Evolutionary conservation across 2,888 invertebrate genomes (phyloP), one percentile per base, ranked within the genome.

Genomic region (Acleris laterana): DNA sequence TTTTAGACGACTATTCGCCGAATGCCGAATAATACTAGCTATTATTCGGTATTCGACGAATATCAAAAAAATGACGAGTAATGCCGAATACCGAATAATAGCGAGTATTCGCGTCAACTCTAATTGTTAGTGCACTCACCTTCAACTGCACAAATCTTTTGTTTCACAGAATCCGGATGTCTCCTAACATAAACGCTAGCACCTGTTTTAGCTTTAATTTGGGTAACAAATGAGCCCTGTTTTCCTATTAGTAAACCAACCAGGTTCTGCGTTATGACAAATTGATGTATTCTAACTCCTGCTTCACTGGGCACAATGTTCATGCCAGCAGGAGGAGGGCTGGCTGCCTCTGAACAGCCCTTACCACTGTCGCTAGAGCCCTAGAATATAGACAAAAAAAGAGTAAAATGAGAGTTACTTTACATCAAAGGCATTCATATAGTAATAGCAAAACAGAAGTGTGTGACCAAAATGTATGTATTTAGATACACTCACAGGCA

Each of bases 171-270:
- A 73, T 94, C 95, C 16, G 96, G 96, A 90, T 97, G 96, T 79
- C 95, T 94, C 80, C 95, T 95, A n/a, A 99, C 95, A 72, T 95
- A 90, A 58, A 98, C 95, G 79, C 94, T 95, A 20, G 98, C 97
- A 73, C 96, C 95, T 2, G 97, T 96, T 82, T 95, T 95, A 38
- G 94, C 92, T 84, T 97, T 96, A 72, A 97, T 96, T 78, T 94
- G 94, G 71, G 96, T 95, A n/a, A 99, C 95, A 88, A 96, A 96
- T 49, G 94, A 92, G 51, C 98, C 98, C 75, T 95, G 95, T 76
- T 95, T 95, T 49, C 99, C 99, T 84, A 98, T 98, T 74, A 99
- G 93, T 66, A 96, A 95, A 19, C 98, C 98, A 68, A 98, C 97
- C 71, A 98, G 90, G 64, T 93, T 89, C 80, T 95, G 95, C 50